A percentile compares a stretch with the other conserved stretches of the same genome.
These are phyloP conservation scores for Scortum barcoo DNA, from an alignment of 2,113 vertebrate species.

Conservation along the genomic window DNA sequence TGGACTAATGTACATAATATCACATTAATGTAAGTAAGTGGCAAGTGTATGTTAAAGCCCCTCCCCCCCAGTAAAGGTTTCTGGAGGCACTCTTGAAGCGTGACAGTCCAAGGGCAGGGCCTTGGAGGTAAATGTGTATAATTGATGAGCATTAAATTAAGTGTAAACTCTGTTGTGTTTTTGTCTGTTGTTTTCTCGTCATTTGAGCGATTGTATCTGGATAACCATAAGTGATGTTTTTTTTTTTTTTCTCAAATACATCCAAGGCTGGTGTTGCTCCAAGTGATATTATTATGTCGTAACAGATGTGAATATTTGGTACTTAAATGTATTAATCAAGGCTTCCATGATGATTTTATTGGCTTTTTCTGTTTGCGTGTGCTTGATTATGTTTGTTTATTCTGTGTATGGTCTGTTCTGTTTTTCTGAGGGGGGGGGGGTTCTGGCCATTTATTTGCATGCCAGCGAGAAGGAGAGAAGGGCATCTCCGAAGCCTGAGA, in stretches of 20 bases:
- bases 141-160: constrained; percentile 74
- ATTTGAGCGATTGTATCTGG: constrained; percentile 24
- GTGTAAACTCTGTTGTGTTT: constrained; percentile 69
- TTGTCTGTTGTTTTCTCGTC: constrained; percentile 30
- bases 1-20: not conserved
- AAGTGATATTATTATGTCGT: not conserved
- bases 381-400: constrained; percentile 1
- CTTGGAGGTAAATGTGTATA: constrained; percentile 68
- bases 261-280: constrained; percentile 16
- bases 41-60: too few relatives aligned
- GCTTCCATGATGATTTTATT: not conserved
- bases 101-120: constrained; percentile 46
- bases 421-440: too few relatives aligned
- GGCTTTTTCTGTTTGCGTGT: not conserved
- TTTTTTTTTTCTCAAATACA: constrained; percentile 16
- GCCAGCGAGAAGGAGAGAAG: constrained; percentile 34
- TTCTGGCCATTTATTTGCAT: constrained; percentile 15
- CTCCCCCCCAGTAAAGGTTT: constrained; percentile 42
- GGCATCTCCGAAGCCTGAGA: constrained; percentile 45
- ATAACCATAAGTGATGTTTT: constrained; percentile 43
- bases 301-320: constrained; percentile 25
- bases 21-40: not conserved
- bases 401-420: not conserved
- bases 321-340: not conserved
- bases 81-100: constrained; percentile 35